Base-by-base conservation (phyloP, 1,140 invertebrate species). In the Drosophila orena region DNA sequence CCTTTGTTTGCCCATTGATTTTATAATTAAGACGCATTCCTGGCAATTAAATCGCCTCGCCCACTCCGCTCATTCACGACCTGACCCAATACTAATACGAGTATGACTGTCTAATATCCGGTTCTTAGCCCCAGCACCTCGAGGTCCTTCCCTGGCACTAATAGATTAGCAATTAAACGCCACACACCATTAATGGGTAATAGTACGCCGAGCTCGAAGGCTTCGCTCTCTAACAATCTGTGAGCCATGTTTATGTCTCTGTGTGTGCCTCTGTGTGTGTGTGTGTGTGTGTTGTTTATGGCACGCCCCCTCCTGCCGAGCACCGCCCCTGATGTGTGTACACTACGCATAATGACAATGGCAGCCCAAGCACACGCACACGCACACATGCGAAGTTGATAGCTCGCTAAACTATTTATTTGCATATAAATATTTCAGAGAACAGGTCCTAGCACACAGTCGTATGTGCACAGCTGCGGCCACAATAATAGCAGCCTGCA, bases 121-220 rank as follows among this genome's bases (percentile, higher is more conserved):
- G n/a, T 3, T 34, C 24, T 34, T 5, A 34, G 8, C 5, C 15
- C 1, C 12, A 34, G 52, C 44, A 44, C 57, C 69, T 55, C 54
- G 65, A 81, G 47, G 66, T 34, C 60, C 27, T 55, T 46, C 43
- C 57, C 50, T 50, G 37, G 30, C 68, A 65, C 73, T 76, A 88
- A 89, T 86, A 83, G 83, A 79, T 86, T 86, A 79, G 77, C 84
- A 86, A 86, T 86, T 83, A 89, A 83, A 83, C 79, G 79, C 84
- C 84, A 88, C 62, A 77, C 75, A 65, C 84, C 80, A 86, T 86
- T 86, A 89, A 83, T 79, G 83, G 35, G 70, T 79, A 86, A 88
- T 86, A 88, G 88, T 79, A 72, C 52, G 56, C 66, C 47, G 30
- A 59, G 30, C 52, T 38, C 49, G 38, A 50, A 58, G 58, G 37